phyloP scores from a whole-genome alignment of 1,140 invertebrate genomes.

The Penaeus indicus region DNA sequence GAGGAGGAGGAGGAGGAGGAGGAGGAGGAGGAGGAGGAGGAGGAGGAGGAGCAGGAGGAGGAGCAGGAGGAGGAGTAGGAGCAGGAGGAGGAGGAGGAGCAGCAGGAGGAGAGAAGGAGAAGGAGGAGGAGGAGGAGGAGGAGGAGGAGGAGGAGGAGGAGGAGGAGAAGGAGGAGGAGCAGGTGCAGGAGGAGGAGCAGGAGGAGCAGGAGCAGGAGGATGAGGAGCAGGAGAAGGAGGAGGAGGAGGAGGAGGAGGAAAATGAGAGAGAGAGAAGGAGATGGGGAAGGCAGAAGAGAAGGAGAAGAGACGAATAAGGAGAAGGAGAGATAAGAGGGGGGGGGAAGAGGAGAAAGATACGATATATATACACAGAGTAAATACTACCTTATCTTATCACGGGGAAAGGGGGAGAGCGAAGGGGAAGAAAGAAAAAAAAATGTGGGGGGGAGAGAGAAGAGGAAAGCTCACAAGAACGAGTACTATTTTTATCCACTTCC shows the following conservation, averaged over 20 bases:
- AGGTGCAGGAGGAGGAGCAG: background rate
- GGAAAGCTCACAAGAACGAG: background rate
- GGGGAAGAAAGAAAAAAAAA: background rate
- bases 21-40: background rate
- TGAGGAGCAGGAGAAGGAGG: background rate
- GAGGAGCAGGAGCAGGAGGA: background rate
- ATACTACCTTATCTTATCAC: background rate
- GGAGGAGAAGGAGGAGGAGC: too few species aligned
- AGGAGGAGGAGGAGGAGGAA: too few species aligned
- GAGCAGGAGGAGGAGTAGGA: too few species aligned
- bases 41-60: background rate
- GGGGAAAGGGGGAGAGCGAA: background rate
- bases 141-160: too few species aligned
- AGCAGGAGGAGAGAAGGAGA: too few species aligned
- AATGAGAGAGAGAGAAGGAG: background rate
- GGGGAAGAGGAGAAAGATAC: background rate
- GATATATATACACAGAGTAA: constrained; percentile 7
- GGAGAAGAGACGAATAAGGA: background rate
- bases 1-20: background rate
- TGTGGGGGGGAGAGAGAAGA: background rate
- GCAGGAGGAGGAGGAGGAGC: too few species aligned
- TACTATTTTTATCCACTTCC: too few species aligned
- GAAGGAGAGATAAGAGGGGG: background rate
- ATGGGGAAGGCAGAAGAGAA: background rate
- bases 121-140: too few species aligned